Evolutionary conservation across 2,113 vertebrate genomes (phyloP).

Genomic region (Thryonomys swinderianus): DNA sequence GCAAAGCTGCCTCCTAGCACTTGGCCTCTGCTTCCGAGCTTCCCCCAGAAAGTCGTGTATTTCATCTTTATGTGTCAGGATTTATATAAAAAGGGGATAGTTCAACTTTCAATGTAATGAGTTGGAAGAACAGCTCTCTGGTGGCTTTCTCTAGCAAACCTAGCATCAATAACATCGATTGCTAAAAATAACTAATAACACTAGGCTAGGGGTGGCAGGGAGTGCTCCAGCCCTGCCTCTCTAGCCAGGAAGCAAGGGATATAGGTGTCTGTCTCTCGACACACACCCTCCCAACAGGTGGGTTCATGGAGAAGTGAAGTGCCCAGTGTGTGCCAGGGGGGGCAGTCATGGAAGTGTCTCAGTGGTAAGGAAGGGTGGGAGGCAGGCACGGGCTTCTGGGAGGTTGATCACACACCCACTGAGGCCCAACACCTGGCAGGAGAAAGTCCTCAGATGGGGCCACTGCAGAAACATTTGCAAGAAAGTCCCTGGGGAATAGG

Average conservation of each 20-base stretch:
- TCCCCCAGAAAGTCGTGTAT: conserved; percentile 65
- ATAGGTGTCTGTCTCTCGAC: background rate
- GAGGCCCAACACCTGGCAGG: background rate
- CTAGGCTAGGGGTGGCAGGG: conserved; percentile 50
- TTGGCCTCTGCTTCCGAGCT: conserved; percentile 36
- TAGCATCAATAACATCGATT: conserved; percentile 85
- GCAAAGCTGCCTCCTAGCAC: background rate
- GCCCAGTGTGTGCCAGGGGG: fast-evolving
- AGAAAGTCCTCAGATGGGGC: too few relatives aligned
- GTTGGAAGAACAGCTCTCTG: conserved; percentile 87
- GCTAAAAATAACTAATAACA: conserved; percentile 86
- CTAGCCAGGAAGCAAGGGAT: background rate
- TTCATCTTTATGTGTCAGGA: conserved; percentile 87
- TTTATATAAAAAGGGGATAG: conserved; percentile 87
- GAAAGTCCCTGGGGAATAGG: background rate
- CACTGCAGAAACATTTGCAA: background rate
- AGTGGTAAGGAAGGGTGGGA: background rate
- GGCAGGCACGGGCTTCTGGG: too few relatives aligned
- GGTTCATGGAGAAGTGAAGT: background rate
- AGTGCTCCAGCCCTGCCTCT: background rate
- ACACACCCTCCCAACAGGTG: background rate
- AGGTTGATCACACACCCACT: background rate
- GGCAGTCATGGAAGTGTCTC: background rate
- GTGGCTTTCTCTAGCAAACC: conserved; percentile 81
- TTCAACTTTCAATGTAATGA: conserved; percentile 87